Percentiles rank a stretch among this genome's conserved stretches.
Evolutionary conservation across 1,140 invertebrate species (phyloP).

Genomic region (Monochamus saltuarius): DNA sequence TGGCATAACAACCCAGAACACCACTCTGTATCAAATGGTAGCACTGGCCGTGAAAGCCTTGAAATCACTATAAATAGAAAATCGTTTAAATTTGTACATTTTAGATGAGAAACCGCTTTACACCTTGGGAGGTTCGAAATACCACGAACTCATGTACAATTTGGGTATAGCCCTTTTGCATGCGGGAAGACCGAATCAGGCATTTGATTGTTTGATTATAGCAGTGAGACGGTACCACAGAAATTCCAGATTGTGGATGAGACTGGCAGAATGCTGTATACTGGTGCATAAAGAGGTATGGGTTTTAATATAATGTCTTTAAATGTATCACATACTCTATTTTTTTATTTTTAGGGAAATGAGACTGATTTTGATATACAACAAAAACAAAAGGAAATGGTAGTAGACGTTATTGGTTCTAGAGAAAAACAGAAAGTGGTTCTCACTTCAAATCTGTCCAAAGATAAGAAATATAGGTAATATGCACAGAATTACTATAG

Average conservation of each 20-base stretch:
- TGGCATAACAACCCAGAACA: no score
- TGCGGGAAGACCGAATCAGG: slow-evolving; percentile 73
- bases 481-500: no score
- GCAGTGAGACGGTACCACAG: slow-evolving; percentile 82
- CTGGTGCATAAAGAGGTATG: slow-evolving; percentile 68
- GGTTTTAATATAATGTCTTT: slow-evolving; percentile 12
- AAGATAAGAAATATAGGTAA: slow-evolving; percentile 59
- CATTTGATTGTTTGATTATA: slow-evolving; percentile 91
- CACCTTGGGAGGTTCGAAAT: slow-evolving; percentile 60
- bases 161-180: slow-evolving; percentile 84
- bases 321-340: not conserved
- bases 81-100: not conserved
- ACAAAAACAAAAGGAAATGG: slow-evolving; percentile 63
- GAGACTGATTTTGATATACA: slow-evolving; percentile 66
- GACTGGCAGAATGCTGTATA: slow-evolving; percentile 91
- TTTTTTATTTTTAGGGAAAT: slow-evolving; percentile 58
- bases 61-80: no score
- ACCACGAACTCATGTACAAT: slow-evolving; percentile 87
- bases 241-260: slow-evolving; percentile 88
- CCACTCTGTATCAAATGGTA: no score
- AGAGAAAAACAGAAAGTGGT: slow-evolving; percentile 69
- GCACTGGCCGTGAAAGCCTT: no score
- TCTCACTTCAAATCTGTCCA: slow-evolving; percentile 58
- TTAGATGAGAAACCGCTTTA: slow-evolving; percentile 56
- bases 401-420: slow-evolving; percentile 63